Evolutionary conservation across 1,140 invertebrate species (phyloP), one percentile per base, ranked within the genome.

Genomic region (Scaptomyza montana): DNA sequence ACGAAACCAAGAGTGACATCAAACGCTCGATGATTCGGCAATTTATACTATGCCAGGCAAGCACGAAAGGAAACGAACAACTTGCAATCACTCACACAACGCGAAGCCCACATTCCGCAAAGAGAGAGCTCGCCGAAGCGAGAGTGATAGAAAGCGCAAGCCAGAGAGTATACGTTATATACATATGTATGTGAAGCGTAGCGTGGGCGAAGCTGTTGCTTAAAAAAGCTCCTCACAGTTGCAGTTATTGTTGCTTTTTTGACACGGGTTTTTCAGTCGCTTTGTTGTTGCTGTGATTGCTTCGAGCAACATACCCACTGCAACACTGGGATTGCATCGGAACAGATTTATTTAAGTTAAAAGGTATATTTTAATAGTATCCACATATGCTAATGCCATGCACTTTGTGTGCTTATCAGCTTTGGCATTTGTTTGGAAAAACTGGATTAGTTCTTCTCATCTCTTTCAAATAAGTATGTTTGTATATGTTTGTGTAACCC

Each of bases 1-100:
- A 86, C 82, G 72, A 59, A 82, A 78, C 67, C 72, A 75, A 73
- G 78, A 87, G 84, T 87, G 81, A 55, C 78, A 72, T 77, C 59
- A 69, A 80, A 73, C 56, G 45, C 56, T 72, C 70, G 19, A 49
- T 13, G 76, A 59, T 62, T 72, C 68, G n/a, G 33, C 13, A 50
- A 68, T 87, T 89, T 87, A 87, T 87, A 86, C 45, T n/a, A 9
- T 39, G 51, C 50, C 41, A 21, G 41, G 5, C 36, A 16, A 16
- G 10, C 69, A 59, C 64, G 49, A 63, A 51, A 21, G 61, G 28
- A 59, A 33, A 12, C 56, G 43, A 59, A 12, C 46, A 12, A 25
- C 0, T 36, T 16, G 16, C 16, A 13, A 53, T 57, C 51, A n/a
- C 30, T 21, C 21, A 19, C 71, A 59, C 46, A 55, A n/a, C 16